These are phyloP conservation scores for Lutjanus argentimaculatus DNA, from an alignment of 2,797 vertebrate genomes.

Conservation along the genomic window DNA sequence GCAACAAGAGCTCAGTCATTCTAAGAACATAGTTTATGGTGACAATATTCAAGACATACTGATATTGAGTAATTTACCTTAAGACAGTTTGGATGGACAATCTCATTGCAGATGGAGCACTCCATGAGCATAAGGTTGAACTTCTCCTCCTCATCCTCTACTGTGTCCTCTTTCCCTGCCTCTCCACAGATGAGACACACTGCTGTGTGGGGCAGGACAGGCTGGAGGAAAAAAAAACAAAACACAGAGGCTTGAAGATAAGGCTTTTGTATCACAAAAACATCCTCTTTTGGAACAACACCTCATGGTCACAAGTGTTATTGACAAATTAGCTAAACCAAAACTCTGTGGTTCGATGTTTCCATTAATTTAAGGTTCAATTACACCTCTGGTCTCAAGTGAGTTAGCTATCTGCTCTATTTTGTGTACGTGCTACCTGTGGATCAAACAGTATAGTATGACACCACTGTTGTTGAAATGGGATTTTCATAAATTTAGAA, in stretches of 20 bases:
- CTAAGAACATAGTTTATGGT: background rate
- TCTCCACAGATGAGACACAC: constrained; percentile 97
- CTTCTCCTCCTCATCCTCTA: constrained; percentile 94
- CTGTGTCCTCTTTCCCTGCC: constrained; percentile 96
- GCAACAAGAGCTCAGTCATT: background rate
- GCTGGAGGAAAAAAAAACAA: constrained; percentile 82
- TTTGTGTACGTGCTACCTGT: background rate
- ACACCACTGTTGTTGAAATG: background rate
- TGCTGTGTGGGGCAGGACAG: constrained; percentile 95
- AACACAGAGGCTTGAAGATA: background rate
- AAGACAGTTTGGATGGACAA: constrained; percentile 96
- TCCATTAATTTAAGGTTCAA: background rate
- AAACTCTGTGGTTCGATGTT: background rate
- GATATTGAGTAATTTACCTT: constrained; percentile 85
- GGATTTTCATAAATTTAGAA: background rate
- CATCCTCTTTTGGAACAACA: background rate
- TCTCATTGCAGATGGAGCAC: constrained; percentile 98
- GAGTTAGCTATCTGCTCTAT: background rate
- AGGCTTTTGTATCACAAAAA: background rate
- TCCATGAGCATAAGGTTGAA: constrained; percentile 98
- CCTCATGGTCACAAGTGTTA: background rate
- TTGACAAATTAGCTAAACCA: background rate
- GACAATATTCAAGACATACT: background rate
- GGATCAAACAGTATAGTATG: background rate
- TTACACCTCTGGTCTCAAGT: background rate